Percentiles rank a stretch among this genome's conserved stretches.
These are phyloP conservation scores for Tonatia bakeri DNA, from an alignment of 2,113 vertebrate species.

Conservation along the genomic window DNA sequence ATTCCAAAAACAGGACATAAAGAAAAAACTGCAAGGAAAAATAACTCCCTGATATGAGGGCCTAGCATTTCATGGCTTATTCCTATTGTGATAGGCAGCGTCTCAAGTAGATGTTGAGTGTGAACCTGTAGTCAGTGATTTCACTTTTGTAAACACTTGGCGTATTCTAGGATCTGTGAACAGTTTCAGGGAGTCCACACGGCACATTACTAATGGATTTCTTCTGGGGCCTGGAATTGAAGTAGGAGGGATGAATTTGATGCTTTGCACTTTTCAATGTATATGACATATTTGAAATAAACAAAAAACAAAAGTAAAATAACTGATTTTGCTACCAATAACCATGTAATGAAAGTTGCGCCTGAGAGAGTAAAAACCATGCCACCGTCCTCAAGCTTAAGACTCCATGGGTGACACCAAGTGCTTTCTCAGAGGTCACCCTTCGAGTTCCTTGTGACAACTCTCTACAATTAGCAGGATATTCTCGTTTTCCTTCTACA, in stretches of 20 bases:
- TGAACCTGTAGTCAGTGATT: background rate
- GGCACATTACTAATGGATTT: background rate
- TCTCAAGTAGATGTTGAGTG: background rate
- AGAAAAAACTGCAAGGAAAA: background rate
- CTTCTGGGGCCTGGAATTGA: background rate
- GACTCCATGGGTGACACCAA: background rate
- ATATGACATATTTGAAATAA: background rate
- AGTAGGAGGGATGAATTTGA: background rate
- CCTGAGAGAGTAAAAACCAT: background rate
- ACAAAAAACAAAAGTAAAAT: background rate
- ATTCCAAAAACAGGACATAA: background rate
- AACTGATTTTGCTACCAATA: background rate
- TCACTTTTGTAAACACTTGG: background rate
- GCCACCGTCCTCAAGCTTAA: fast-evolving
- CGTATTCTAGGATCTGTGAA: background rate
- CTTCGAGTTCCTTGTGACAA: background rate
- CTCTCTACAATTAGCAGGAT: background rate
- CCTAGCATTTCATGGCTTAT: background rate
- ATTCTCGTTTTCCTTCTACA: background rate
- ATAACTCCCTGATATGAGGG: background rate
- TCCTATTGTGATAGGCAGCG: background rate
- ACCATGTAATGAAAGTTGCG: background rate
- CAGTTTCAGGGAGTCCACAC: background rate
- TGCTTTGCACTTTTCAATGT: background rate
- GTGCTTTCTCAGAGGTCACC: background rate